Conservation (phyloP, 2,888 invertebrate genomes). For the Polydrusus pterygomalis region DNA sequence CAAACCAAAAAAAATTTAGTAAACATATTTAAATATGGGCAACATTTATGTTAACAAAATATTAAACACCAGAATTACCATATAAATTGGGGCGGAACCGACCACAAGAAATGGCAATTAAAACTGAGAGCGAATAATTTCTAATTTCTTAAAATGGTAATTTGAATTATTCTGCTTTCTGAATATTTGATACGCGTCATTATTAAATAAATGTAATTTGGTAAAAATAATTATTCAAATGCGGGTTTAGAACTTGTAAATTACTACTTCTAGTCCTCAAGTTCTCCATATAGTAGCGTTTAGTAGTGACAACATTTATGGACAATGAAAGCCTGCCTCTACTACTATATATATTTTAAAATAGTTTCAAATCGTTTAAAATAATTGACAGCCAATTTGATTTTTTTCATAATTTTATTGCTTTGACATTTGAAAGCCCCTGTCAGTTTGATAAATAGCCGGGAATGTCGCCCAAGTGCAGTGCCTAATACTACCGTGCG, state of each 20-base stretch:
- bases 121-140: slow-evolving; percentile 18
- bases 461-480: too few species aligned
- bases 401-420: too few species aligned
- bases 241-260: background rate
- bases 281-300: too few species aligned
- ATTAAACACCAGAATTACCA: slow-evolving; percentile 22
- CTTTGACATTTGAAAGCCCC: too few species aligned
- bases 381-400: too few species aligned
- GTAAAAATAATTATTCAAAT: background rate
- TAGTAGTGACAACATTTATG: too few species aligned
- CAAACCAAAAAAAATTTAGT: background rate
- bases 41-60: background rate
- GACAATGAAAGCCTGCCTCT: too few species aligned
- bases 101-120: slow-evolving; percentile 21
- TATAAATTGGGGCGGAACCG: slow-evolving; percentile 20
- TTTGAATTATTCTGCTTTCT: slow-evolving; percentile 27
- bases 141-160: slow-evolving; percentile 19
- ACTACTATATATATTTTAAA: too few species aligned
- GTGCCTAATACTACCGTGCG: too few species aligned
- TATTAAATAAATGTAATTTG: slow-evolving; percentile 7
- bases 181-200: slow-evolving; percentile 16
- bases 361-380: too few species aligned
- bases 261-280: background rate
- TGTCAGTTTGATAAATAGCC: too few species aligned
- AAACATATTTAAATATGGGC: background rate